Evolutionary conservation across 2,797 vertebrate genomes (phyloP).

Genomic region (Buceros bicornis): DNA sequence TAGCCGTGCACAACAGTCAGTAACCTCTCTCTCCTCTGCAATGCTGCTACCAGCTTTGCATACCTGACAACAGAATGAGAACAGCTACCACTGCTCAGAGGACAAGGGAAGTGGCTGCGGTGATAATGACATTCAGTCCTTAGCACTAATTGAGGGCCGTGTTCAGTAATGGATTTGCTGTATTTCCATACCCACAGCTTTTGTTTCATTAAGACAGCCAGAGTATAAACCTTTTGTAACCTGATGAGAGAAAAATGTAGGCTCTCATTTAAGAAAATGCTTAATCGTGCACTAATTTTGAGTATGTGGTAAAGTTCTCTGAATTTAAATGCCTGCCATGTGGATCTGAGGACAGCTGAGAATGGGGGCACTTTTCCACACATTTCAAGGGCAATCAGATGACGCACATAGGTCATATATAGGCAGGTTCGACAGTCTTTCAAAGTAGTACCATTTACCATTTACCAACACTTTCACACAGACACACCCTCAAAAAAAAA

Average conservation of each 20-base stretch:
- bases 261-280: not conserved
- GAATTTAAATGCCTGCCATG: not conserved
- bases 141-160: not conserved
- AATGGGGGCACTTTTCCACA: not conserved
- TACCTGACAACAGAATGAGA: not conserved
- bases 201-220: not conserved
- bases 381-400: not conserved
- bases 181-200: not conserved
- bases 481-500: not conserved
- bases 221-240: not conserved
- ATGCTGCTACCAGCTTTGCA: not conserved
- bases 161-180: not conserved
- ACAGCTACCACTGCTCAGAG: not conserved
- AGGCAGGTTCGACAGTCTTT: not conserved
- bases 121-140: not conserved
- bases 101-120: accelerated
- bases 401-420: not conserved
- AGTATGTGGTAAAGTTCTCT: not conserved
- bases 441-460: not conserved
- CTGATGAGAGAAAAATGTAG: not conserved
- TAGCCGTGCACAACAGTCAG: not conserved
- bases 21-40: not conserved
- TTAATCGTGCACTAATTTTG: conserved; percentile 9
- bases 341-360: not conserved
- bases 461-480: not conserved